phyloP scores from a whole-genome alignment of 2,797 vertebrate genomes.

The Spinus olivaceus region DNA sequence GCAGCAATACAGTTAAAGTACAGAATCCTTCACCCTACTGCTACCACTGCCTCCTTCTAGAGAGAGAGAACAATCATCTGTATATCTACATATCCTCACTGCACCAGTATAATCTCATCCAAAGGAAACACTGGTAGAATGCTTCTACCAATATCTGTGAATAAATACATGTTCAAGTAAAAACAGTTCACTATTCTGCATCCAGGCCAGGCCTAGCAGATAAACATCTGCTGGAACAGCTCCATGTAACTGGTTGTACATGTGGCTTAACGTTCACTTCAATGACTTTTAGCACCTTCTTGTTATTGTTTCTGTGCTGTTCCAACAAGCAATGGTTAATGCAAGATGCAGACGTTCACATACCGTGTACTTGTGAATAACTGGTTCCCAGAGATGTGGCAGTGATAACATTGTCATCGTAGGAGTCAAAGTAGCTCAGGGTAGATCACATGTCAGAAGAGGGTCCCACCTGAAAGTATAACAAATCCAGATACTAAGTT shows the following conservation, averaged over 20 bases:
- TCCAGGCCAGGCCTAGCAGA: not conserved
- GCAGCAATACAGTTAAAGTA: not conserved
- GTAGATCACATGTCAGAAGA: slow-evolving; percentile 54
- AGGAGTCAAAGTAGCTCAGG: not conserved
- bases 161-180: not conserved
- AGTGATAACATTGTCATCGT: slow-evolving; percentile 62
- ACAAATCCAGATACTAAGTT: slow-evolving; percentile 24
- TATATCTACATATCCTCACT: not conserved
- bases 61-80: not conserved
- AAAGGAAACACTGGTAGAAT: not conserved
- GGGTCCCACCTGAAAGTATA: slow-evolving; percentile 33
- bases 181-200: not conserved
- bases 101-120: not conserved
- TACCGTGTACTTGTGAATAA: slow-evolving; percentile 47
- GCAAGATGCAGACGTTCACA: slow-evolving; percentile 20
- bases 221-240: slow-evolving; percentile 14
- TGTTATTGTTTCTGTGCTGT: slow-evolving; percentile 13
- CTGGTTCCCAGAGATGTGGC: slow-evolving; percentile 62
- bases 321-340: slow-evolving; percentile 29
- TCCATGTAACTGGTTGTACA: not conserved
- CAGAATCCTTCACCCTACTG: not conserved
- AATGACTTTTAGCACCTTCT: slow-evolving; percentile 45
- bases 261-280: slow-evolving; percentile 41
- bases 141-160: not conserved
- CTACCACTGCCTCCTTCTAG: not conserved